Conservation (phyloP, 2,888 invertebrate species). For the Drosophila pegasa region DNA sequence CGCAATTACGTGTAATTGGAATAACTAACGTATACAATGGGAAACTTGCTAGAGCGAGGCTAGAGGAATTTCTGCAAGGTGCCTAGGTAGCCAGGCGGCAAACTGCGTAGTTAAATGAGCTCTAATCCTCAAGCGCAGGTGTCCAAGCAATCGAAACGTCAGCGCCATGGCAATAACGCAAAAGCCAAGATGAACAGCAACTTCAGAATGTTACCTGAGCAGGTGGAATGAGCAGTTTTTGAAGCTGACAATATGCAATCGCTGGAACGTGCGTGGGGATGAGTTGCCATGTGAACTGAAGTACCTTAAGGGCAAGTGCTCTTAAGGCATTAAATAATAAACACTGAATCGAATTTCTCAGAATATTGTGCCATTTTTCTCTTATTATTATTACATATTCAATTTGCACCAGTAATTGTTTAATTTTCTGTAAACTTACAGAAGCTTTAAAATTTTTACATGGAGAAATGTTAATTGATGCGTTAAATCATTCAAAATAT, state of each 20-base stretch:
- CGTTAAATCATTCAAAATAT: no score
- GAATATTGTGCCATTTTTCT: background rate
- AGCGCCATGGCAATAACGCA: slow-evolving; percentile 5
- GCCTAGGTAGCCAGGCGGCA: background rate
- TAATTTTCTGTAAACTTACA: no score
- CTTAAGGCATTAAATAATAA: background rate
- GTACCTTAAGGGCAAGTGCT: background rate
- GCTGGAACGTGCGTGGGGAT: background rate
- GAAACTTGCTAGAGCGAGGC: background rate
- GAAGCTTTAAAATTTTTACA: no score
- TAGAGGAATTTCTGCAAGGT: background rate
- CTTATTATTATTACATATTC: background rate
- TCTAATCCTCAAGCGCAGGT: slow-evolving; percentile 1
- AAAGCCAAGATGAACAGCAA: background rate
- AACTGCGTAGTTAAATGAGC: background rate
- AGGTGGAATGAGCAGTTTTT: slow-evolving; percentile 5
- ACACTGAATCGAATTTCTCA: no score
- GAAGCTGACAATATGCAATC: background rate
- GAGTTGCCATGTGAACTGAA: background rate
- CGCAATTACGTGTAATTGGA: slow-evolving; percentile 22
- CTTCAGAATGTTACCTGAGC: background rate
- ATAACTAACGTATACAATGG: background rate
- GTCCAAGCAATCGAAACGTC: background rate
- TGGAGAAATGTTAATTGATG: no score
- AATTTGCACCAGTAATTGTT: background rate